phyloP scores from a whole-genome alignment of 2,888 invertebrate species.

The Cataglyphis rosenhaueri region DNA sequence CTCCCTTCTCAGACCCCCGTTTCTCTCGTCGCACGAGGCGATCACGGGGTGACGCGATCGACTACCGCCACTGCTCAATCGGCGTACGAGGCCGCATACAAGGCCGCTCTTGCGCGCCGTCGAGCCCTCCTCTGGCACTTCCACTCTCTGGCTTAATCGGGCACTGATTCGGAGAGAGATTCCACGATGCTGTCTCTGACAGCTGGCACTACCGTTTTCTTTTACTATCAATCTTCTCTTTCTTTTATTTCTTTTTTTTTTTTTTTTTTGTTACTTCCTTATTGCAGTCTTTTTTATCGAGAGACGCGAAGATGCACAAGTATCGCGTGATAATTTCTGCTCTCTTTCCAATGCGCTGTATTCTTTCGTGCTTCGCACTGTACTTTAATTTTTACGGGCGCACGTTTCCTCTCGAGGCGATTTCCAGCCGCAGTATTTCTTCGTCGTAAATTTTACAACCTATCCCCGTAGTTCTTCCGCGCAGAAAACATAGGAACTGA shows the following conservation, averaged over 20 bases:
- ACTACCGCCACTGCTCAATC: slow-evolving; percentile 76
- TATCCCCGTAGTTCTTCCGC: background rate
- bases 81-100: slow-evolving; percentile 75
- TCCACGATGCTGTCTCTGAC: background rate
- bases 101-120: slow-evolving; percentile 62
- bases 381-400: slow-evolving; percentile 7
- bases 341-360: background rate
- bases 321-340: background rate
- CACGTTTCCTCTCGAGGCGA: slow-evolving; percentile 1
- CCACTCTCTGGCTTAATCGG: slow-evolving; percentile 65
- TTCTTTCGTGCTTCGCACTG: background rate
- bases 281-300: background rate
- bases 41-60: slow-evolving; percentile 59
- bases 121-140: slow-evolving; percentile 63
- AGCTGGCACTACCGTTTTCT: background rate
- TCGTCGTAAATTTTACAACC: slow-evolving; percentile 37
- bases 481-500: background rate
- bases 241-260: background rate
- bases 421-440: background rate
- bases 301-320: background rate
- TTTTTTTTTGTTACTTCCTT: background rate
- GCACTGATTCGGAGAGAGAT: slow-evolving; percentile 14
- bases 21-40: slow-evolving; percentile 62
- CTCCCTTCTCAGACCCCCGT: slow-evolving; percentile 45
- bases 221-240: background rate